Evolutionary conservation across 2,113 vertebrate species (phyloP), one percentile per base, ranked within the genome.

Genomic region (Ailurus styani): DNA sequence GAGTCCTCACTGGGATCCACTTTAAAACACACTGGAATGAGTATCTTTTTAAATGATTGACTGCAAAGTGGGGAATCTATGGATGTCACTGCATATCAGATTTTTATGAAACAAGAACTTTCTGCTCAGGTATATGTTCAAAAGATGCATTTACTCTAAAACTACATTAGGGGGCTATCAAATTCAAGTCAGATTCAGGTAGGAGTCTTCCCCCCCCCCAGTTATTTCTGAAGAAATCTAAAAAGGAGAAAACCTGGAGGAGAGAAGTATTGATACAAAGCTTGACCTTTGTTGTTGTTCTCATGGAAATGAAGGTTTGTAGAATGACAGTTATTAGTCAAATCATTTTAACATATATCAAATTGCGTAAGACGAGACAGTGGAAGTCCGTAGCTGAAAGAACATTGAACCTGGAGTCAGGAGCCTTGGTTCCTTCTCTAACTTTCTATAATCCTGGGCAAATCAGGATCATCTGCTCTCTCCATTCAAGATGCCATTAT

Each of bases 111-210:
- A 97, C 6, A 37, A 54, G 50, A 86, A 23, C 25, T 72, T 77
- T 90, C 52, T 83, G 45, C n/a, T 93, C 34, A 86, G 72, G 25
- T 13, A 10, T 75, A 10, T 75, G 17, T 83, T 85, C 70, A 42
- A 84, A 10, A 23, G 21, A 52, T 96, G 90, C 0, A 14, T 66
- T 96, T 96, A 84, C 57, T 2, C 62, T 29, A 52, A 57, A 84
- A 57, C 70, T 81, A 68, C 78, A 10, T 97, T 97, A 97, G 94
- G 94, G 87, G 88, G 81, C 91, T 79, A 86, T 62, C 90, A 86
- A 97, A 93, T 37, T 54, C 87, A 97, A 42, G 29, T 20, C 60
- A 47, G 42, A 92, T 66, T 15, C 2, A 0, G 11, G 2, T 21
- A 92, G 54, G 34, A 97, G 57, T 82, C 29, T 78, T 70, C 75